Conservation (phyloP, 2,113 vertebrate species). For the Girardinichthys multiradiatus region DNA sequence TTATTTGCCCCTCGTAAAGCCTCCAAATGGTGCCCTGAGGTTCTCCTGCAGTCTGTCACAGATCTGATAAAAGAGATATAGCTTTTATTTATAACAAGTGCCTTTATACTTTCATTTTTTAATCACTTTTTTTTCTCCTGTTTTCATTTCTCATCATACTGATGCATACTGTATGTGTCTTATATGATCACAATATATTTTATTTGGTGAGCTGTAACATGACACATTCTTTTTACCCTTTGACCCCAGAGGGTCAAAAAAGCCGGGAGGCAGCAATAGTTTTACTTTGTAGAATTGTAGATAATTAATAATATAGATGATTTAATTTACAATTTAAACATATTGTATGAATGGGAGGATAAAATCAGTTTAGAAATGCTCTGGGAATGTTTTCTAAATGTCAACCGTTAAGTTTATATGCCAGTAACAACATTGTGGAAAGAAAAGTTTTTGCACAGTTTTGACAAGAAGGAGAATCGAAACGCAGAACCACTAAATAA, state of each 20-base stretch:
- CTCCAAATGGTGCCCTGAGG: constrained; percentile 19
- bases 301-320: constrained; percentile 51
- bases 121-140: constrained; percentile 4
- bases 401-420: constrained; percentile 60
- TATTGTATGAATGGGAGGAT: constrained; percentile 62
- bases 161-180: background rate
- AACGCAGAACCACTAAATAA: too few species aligned
- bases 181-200: constrained; percentile 14
- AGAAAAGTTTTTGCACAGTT: background rate
- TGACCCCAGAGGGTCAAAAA: constrained; percentile 43
- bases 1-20: constrained; percentile 59
- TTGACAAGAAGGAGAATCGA: too few species aligned
- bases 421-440: constrained; percentile 39
- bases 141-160: constrained; percentile 5
- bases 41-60: background rate
- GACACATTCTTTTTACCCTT: constrained; percentile 21
- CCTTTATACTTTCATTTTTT: constrained; percentile 18
- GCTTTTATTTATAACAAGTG: background rate
- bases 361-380: constrained; percentile 59
- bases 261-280: constrained; percentile 54
- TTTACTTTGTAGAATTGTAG: constrained; percentile 48
- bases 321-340: constrained; percentile 65
- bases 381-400: constrained; percentile 50
- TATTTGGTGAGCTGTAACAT: constrained; percentile 2
- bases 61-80: constrained; percentile 1